These are phyloP conservation scores for Phortica okadai DNA, from an alignment of 2,888 invertebrate genomes.

Conservation along the genomic window DNA sequence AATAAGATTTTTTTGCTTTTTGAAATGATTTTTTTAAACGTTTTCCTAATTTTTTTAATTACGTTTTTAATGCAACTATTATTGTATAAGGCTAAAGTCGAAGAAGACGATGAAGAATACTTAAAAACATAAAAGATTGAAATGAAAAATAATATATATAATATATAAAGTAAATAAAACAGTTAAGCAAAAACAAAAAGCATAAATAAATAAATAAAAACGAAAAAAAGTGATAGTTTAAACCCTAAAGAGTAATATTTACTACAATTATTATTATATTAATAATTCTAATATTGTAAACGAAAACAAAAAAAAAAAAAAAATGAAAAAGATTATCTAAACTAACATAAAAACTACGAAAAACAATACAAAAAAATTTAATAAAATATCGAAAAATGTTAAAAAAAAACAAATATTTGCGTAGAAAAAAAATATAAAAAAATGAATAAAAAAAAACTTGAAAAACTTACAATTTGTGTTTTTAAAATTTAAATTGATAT, in stretches of 20 bases:
- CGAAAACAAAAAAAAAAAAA: conserved; percentile 41
- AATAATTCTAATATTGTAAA: conserved; percentile 63
- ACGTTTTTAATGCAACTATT: conserved; percentile 22
- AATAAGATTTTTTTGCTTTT: conserved; percentile 20
- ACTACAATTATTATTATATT: conserved; percentile 66
- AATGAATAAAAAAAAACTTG: conserved; percentile 68
- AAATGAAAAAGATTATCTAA: conserved; percentile 37
- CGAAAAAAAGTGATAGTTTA: conserved; percentile 64
- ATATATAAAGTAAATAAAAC: conserved; percentile 41
- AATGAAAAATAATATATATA: conserved; percentile 44
- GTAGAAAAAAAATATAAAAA: conserved; percentile 66
- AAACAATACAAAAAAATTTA: conserved; percentile 59
- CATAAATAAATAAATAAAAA: conserved; percentile 49
- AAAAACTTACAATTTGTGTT: conserved; percentile 52
- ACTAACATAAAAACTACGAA: conserved; percentile 42
- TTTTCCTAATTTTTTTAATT: conserved; percentile 3
- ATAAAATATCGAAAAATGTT: conserved; percentile 63
- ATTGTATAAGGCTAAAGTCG: conserved; percentile 13
- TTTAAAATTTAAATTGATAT: no score
- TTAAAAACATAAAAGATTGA: conserved; percentile 53
- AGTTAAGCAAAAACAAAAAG: conserved; percentile 41
- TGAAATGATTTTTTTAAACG: not conserved
- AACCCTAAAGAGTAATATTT: conserved; percentile 70
- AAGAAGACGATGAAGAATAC: conserved; percentile 62
- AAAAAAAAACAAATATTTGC: conserved; percentile 57